phyloP scores from a whole-genome alignment of 2,888 invertebrate species.

The Prenolepis imparis region DNA sequence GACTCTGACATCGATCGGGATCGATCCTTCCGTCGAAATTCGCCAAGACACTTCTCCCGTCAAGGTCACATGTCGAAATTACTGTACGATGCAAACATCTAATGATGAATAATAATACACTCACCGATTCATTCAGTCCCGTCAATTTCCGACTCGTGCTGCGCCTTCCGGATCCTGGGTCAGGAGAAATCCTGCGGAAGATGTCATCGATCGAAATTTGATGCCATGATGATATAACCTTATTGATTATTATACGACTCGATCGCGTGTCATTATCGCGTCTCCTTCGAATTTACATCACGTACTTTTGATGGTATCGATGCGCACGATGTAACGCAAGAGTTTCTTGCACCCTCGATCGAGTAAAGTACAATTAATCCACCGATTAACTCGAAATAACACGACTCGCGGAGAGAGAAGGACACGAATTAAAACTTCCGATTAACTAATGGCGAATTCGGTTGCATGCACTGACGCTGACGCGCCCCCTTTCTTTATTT shows the following conservation, averaged over 20 bases:
- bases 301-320: neutral
- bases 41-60: neutral
- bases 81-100: neutral
- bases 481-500: neutral
- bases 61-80: neutral
- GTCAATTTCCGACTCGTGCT: neutral
- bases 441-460: neutral
- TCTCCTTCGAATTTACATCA: neutral
- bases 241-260: neutral
- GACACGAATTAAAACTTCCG: neutral
- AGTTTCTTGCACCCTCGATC: neutral
- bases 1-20: neutral
- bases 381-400: neutral
- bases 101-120: neutral
- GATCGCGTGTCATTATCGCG: neutral
- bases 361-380: neutral
- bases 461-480: neutral
- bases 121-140: neutral
- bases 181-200: neutral
- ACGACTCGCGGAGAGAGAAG: neutral
- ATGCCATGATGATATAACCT: conserved; percentile 1
- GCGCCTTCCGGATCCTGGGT: neutral
- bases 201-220: neutral
- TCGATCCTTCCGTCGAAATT: neutral
- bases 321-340: neutral